phyloP scores from a whole-genome alignment of 2,797 vertebrate species.

The Geotrypetes seraphini region DNA sequence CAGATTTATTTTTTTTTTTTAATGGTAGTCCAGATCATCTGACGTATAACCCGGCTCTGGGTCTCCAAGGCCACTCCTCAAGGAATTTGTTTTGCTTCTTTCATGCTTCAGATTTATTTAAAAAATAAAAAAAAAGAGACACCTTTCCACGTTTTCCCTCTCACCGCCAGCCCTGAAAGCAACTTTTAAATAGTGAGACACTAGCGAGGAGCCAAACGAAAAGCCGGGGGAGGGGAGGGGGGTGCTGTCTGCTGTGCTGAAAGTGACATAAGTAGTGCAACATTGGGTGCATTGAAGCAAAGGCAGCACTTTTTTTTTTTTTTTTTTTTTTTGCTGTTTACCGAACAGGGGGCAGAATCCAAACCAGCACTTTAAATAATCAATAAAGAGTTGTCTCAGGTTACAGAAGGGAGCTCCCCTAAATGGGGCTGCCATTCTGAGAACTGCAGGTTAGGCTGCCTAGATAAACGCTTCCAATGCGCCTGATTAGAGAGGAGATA shows the following conservation, averaged over 20 bases:
- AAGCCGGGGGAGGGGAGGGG: fast-evolving
- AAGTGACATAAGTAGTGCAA: neutral
- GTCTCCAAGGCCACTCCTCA: too few relatives aligned
- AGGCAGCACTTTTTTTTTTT: conserved; percentile 19
- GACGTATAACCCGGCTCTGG: too few relatives aligned
- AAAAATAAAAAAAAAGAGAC: too few relatives aligned
- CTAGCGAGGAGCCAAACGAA: neutral
- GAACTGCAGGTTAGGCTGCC: conserved; percentile 36
- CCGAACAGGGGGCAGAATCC: conserved; percentile 29
- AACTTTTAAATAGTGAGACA: too few relatives aligned
- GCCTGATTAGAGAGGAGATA: conserved; percentile 18
- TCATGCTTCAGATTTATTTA: too few relatives aligned
- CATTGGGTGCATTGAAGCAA: conserved; percentile 5
- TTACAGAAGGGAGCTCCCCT: conserved; percentile 42
- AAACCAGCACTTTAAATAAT: conserved; percentile 26
- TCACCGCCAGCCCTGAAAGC: too few relatives aligned
- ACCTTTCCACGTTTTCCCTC: too few relatives aligned
- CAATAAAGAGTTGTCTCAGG: conserved; percentile 28
- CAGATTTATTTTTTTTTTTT: too few relatives aligned
- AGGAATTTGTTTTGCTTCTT: too few relatives aligned
- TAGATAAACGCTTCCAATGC: conserved; percentile 23
- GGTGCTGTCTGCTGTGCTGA: too few relatives aligned
- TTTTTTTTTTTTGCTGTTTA: conserved; percentile 32
- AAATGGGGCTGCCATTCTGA: conserved; percentile 32
- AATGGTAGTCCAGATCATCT: too few relatives aligned